Conservation (phyloP, 2,888 invertebrate species). For the Drosophila sordidula region DNA sequence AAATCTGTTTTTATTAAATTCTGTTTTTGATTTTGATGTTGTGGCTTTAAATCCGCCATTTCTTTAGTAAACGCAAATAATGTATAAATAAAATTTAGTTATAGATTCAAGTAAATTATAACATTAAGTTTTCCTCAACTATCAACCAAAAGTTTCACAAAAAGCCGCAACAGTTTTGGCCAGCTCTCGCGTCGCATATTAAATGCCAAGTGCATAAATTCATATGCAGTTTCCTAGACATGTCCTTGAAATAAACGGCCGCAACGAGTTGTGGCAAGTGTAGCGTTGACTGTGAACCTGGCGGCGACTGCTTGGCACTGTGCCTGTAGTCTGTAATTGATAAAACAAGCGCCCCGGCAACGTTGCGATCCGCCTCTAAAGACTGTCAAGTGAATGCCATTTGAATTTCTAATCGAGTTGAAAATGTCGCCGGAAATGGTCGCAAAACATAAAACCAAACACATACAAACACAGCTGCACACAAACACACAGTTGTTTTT, state of each 20-base stretch:
- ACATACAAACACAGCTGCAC: slow-evolving; percentile 15
- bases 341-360: slow-evolving; percentile 34
- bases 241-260: slow-evolving; percentile 66
- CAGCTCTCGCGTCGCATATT: slow-evolving; percentile 50
- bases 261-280: slow-evolving; percentile 56
- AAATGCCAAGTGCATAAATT: slow-evolving; percentile 52
- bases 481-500: slow-evolving; percentile 14
- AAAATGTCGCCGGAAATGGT: slow-evolving; percentile 60
- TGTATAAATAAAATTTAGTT: too few relatives aligned
- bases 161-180: neutral
- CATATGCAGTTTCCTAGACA: slow-evolving; percentile 32
- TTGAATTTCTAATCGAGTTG: slow-evolving; percentile 73
- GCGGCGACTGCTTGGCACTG: slow-evolving; percentile 47
- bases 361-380: neutral
- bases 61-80: too few relatives aligned
- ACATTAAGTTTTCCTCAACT: too few relatives aligned
- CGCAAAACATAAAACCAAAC: slow-evolving; percentile 49
- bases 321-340: slow-evolving; percentile 59
- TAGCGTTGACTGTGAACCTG: slow-evolving; percentile 58
- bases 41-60: too few relatives aligned
- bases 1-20: too few relatives aligned
- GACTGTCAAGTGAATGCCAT: slow-evolving; percentile 59
- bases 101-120: too few relatives aligned
- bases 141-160: neutral
- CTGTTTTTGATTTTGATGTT: too few relatives aligned